phyloP scores from a whole-genome alignment of 2,888 invertebrate genomes.

The Cremastobaeus sp. region DNA sequence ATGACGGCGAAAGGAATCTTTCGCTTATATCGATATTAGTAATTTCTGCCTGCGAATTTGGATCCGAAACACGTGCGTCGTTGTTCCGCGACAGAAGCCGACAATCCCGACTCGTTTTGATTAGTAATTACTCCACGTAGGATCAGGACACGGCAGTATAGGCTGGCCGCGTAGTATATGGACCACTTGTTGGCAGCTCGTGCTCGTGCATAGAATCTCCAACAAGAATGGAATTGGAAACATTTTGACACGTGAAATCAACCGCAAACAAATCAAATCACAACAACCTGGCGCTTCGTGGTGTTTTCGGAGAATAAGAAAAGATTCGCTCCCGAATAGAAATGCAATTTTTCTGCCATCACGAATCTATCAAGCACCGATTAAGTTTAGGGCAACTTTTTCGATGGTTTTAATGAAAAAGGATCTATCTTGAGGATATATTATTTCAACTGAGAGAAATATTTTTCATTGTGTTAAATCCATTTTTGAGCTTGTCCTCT shows the following conservation, averaged over 20 bases:
- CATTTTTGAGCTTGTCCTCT: constrained; percentile 7
- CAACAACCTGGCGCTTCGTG: constrained; percentile 16
- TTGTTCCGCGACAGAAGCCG: constrained; percentile 60
- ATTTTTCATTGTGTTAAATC: constrained; percentile 20
- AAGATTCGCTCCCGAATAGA: constrained; percentile 1
- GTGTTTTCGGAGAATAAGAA: constrained; percentile 33
- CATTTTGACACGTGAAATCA: constrained; percentile 56
- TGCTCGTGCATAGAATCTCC: constrained; percentile 72
- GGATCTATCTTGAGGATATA: too few relatives aligned
- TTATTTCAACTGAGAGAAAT: too few relatives aligned
- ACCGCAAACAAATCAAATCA: constrained; percentile 51
- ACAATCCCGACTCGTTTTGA: constrained; percentile 68
- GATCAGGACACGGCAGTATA: constrained; percentile 69
- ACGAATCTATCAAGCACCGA: too few relatives aligned
- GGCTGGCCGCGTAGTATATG: constrained; percentile 72
- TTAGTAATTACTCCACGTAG: constrained; percentile 76
- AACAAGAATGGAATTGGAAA: constrained; percentile 66
- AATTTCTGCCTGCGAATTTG: constrained; percentile 61
- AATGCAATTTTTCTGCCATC: too few relatives aligned
- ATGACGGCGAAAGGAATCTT: constrained; percentile 48
- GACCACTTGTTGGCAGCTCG: constrained; percentile 75
- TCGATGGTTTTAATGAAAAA: too few relatives aligned
- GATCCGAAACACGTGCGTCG: constrained; percentile 65
- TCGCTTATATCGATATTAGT: constrained; percentile 56
- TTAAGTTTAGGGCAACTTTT: too few relatives aligned